Conservation (phyloP, 1,140 invertebrate genomes). For the Microplitis mediator region DNA sequence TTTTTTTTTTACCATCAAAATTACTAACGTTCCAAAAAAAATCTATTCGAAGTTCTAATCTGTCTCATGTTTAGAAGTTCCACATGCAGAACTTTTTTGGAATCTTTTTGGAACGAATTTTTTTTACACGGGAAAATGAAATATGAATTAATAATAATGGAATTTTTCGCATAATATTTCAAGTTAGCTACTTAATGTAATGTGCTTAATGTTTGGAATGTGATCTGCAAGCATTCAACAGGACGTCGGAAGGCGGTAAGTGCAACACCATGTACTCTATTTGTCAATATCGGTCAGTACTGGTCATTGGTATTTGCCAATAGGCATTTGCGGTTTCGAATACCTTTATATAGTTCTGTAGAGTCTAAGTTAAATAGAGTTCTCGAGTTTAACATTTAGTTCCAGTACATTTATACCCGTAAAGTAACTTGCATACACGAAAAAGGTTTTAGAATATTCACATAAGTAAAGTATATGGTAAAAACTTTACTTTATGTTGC, state of each 20-base stretch:
- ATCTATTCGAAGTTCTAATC: too few species aligned
- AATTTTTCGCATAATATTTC: neutral
- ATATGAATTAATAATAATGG: too few species aligned
- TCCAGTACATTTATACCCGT: neutral
- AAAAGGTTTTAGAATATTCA: neutral
- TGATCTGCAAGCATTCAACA: conserved; percentile 21
- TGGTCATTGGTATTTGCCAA: conserved; percentile 28
- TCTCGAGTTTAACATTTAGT: neutral
- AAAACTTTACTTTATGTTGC: too few species aligned
- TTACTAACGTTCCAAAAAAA: too few species aligned
- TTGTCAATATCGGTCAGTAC: conserved; percentile 9
- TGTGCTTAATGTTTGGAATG: neutral
- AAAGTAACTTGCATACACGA: neutral
- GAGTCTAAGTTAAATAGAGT: too few species aligned
- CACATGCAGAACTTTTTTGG: too few species aligned
- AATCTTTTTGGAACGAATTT: too few species aligned
- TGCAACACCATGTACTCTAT: conserved; percentile 14
- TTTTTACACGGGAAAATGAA: too few species aligned
- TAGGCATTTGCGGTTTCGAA: conserved; percentile 23
- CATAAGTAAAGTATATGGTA: too few species aligned
- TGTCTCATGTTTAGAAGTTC: too few species aligned
- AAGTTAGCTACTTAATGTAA: neutral
- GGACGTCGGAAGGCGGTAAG: conserved; percentile 26
- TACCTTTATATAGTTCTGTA: neutral
- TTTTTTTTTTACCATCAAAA: too few species aligned